These are phyloP conservation scores for Hypsibius dujardini DNA, from an alignment of 1,140 invertebrate genomes.

Conservation along the genomic window DNA sequence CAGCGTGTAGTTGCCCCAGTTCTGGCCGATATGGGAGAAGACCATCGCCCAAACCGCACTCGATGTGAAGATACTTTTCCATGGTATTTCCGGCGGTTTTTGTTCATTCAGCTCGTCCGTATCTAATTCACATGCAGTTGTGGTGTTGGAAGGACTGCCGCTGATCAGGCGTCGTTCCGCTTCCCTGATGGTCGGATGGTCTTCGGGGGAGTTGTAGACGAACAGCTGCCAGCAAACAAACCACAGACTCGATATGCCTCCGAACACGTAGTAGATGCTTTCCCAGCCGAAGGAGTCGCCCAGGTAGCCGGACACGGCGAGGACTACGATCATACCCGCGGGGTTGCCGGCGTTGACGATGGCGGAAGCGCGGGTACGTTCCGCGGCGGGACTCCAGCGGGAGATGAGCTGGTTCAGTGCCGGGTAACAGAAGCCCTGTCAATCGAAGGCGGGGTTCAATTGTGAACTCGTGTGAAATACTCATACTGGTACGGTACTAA, in stretches of 20 bases:
- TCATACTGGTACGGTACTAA: background rate
- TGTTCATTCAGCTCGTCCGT: background rate
- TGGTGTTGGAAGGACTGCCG: background rate
- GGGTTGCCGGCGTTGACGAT: background rate
- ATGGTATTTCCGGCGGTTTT: constrained; percentile 28
- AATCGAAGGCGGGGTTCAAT: background rate
- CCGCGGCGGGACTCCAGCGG: too few species aligned
- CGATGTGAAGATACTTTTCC: constrained; percentile 60
- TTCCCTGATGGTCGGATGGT: constrained; percentile 17
- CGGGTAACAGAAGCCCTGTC: background rate
- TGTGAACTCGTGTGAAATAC: too few species aligned
- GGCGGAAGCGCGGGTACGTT: background rate
- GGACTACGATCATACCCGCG: background rate
- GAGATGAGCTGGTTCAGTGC: background rate
- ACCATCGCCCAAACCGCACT: constrained; percentile 73
- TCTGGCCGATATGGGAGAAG: constrained; percentile 40
- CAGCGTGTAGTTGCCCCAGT: constrained; percentile 66
- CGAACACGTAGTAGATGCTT: constrained; percentile 65
- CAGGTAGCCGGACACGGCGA: background rate
- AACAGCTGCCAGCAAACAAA: constrained; percentile 62
- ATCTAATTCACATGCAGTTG: too few species aligned
- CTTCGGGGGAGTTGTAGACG: constrained; percentile 47
- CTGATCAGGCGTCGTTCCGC: background rate
- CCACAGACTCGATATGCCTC: constrained; percentile 57
- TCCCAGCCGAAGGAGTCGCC: constrained; percentile 44